Conservation (phyloP, 2,888 invertebrate species). For the Geophilus truncorum region DNA sequence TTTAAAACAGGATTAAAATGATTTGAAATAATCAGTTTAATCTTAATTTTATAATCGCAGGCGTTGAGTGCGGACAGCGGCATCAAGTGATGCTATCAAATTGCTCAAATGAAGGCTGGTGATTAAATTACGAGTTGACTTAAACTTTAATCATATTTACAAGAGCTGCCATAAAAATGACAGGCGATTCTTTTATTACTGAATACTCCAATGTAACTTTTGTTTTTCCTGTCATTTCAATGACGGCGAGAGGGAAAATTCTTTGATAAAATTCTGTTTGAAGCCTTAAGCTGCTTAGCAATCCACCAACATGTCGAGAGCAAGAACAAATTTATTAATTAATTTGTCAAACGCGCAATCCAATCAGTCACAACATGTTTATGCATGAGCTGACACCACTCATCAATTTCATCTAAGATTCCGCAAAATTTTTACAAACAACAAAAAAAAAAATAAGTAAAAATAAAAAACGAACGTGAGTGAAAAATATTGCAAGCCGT, state of each 20-base stretch:
- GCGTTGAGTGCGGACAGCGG: too few species aligned
- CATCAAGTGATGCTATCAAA: too few species aligned
- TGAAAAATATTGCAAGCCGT: neutral
- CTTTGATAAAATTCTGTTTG: slow-evolving; percentile 13
- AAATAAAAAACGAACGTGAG: neutral
- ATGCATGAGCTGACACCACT: slow-evolving; percentile 2
- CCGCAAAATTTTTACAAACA: neutral
- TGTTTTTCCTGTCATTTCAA: slow-evolving; percentile 1
- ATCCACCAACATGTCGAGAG: slow-evolving; percentile 13
- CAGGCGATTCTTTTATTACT: neutral
- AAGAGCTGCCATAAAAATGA: neutral
- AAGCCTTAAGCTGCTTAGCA: slow-evolving; percentile 13
- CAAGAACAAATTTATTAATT: slow-evolving; percentile 1
- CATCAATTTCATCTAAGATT: slow-evolving; percentile 14
- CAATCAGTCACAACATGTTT: slow-evolving; percentile 23
- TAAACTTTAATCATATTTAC: neutral
- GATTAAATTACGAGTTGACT: neutral
- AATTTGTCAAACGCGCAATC: slow-evolving; percentile 17
- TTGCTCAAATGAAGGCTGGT: neutral
- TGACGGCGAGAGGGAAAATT: neutral
- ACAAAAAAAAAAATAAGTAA: neutral
- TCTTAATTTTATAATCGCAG: too few species aligned
- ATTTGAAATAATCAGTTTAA: too few species aligned
- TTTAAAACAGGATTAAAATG: too few species aligned
- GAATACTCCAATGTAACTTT: neutral